Percentiles rank a stretch among this genome's conserved stretches.
These are phyloP conservation scores for Pogona vitticeps DNA, from an alignment of 2,113 vertebrate genomes.

Conservation along the genomic window DNA sequence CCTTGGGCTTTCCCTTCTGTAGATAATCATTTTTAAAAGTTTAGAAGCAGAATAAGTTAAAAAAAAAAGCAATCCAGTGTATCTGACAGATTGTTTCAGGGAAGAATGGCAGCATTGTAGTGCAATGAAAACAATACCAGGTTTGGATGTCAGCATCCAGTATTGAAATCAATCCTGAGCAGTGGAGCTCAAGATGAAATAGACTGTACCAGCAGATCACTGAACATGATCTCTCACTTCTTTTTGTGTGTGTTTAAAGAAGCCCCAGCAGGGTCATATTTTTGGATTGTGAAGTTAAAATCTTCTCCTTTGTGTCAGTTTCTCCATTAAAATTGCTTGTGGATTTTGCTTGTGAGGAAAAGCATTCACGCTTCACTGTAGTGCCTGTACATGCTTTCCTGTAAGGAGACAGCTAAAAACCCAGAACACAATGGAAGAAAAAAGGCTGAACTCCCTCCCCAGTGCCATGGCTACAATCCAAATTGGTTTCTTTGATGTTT, in stretches of 20 bases:
- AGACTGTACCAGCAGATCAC: background rate
- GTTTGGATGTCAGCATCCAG: background rate
- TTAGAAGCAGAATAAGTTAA: background rate
- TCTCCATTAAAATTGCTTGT: background rate
- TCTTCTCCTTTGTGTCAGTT: background rate
- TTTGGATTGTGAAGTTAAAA: background rate
- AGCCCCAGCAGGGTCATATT: background rate
- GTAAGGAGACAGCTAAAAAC: background rate
- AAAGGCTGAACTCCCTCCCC: background rate
- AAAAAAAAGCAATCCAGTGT: background rate
- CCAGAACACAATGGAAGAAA: background rate
- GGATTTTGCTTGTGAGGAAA: background rate
- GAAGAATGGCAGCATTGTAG: background rate
- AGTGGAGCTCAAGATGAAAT: background rate
- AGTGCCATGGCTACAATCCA: background rate
- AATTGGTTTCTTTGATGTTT: background rate
- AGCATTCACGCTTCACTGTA: background rate
- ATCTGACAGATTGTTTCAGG: background rate
- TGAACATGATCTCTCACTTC: background rate
- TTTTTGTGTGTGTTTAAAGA: background rate
- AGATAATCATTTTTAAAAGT: background rate
- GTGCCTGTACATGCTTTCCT: background rate
- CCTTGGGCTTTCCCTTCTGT: background rate
- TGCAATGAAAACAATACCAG: background rate
- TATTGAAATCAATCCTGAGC: background rate